Base-by-base conservation (phyloP, 2,113 vertebrate genomes). In the Paradisaea rubra region DNA sequence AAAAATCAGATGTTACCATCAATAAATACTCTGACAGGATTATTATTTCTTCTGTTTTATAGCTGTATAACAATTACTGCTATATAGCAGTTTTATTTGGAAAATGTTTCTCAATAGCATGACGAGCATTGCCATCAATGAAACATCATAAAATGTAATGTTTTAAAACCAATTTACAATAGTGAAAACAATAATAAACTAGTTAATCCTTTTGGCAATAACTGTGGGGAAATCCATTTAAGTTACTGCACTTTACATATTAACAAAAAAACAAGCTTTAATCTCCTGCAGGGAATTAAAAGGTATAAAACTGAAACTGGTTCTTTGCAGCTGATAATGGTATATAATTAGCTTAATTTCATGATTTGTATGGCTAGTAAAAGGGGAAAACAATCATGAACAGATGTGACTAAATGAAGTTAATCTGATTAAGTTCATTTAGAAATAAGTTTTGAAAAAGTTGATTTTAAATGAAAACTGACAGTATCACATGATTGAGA, bases 371-470 rank as follows among this genome's bases (percentile, higher is more conserved):
- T 95, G 96, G 86, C 95, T 95, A 96, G 92, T 94, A 96, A 97
- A 97, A 96, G 64, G 74, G 63, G 33, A 92, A 97, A 97, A 97
- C 94, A 97, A 97, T 97, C 94, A 93, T 45, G 93, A 97, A 96
- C 97, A 98, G 97, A 97, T 98, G 97, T 96, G 96, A 97, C 94
- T 96, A 97, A 97, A 97, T 97, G 87, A 97, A 97, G 97, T 97
- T 98, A 98, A 98, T 97, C 93, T 92, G 93, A 97, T 98, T 97
- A 97, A 94, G 41, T 97, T 97, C 91, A 97, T 97, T 98, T 98
- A 96, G 96, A 97, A 98, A 97, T 96, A 97, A 96, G 96, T 96
- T 97, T 96, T 98, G 97, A 98, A 97, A 98, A 98, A 98, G 89
- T 91, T 97, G 92, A 95, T 97, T 97, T 97, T 96, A 97, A 97